phyloP scores from a whole-genome alignment of 2,797 vertebrate genomes.

The Pseudocheirus occidentalis region DNA sequence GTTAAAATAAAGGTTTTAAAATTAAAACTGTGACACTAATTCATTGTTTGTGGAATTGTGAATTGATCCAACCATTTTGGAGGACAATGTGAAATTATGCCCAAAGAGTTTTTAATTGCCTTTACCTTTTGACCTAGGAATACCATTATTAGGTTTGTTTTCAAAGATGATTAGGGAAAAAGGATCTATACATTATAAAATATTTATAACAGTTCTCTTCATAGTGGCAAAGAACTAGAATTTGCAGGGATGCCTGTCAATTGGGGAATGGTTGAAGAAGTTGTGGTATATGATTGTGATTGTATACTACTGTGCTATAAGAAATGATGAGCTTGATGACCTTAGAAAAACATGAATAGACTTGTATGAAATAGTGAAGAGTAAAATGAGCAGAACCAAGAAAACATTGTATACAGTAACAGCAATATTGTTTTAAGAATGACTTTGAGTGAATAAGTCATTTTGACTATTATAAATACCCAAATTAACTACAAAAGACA shows the following conservation, averaged over 20 bases:
- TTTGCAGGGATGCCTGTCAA: not conserved
- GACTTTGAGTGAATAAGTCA: not conserved
- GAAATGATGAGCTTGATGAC: not conserved
- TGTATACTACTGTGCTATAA: not conserved
- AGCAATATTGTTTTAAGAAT: not conserved
- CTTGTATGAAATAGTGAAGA: not conserved
- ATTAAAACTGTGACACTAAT: not conserved
- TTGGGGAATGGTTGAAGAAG: not conserved
- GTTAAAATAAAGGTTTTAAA: not conserved
- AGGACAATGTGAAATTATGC: not conserved
- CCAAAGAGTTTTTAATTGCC: not conserved
- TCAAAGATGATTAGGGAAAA: not conserved
- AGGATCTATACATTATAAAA: not conserved
- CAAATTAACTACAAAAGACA: not conserved
- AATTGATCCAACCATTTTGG: not conserved
- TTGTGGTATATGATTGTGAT: not conserved
- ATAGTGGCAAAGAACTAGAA: not conserved
- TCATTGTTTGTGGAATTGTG: not conserved
- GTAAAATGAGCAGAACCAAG: not conserved
- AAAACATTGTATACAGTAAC: not conserved
- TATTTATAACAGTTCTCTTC: not conserved
- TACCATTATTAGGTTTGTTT: not conserved
- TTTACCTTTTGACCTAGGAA: not conserved
- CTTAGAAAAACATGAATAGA: not conserved
- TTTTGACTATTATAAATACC: not conserved